Evolutionary conservation across 2,888 invertebrate genomes (phyloP), one percentile per base, ranked within the genome.

Genomic region (Steinernema carpocapsae): DNA sequence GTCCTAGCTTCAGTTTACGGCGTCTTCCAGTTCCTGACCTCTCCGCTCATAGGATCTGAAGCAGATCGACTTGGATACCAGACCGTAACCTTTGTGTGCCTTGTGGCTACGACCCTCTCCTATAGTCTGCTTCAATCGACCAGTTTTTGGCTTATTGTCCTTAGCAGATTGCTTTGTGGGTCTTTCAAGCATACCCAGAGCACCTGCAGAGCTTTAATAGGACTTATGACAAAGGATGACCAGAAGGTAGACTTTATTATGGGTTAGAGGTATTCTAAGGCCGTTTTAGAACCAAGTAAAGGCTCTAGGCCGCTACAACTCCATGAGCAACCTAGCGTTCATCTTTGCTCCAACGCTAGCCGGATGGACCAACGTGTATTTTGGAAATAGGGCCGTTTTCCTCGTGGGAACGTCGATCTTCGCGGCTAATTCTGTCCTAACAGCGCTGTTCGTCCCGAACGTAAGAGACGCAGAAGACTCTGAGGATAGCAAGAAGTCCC

Each of bases 171-270:
- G 4, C n/a, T 48, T 17, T 48, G 48, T 17, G 48, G 48, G 19
- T n/a, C 48, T 4, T 78, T 78, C 73, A 78, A 78, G 73, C 78
- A 78, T 19, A 78, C 78, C 1, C 78, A 78, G 52, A 78, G 73
- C 59, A 43, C 77, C 29, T 75, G 59, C 22, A 42, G 72, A 37
- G 22, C 78, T 4, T 26, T 52, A 24, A 32, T 78, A 14, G 74
- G 70, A 22, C 42, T 64, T 12, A 32, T 70, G 6, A 70, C 74
- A 26, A 26, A 7, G 19, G 32, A 70, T 17, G 19, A 26, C 19
- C 42, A 71, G 22, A 64, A 48, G n/a, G 48, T 48, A 48, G n/a
- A n/a, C n/a, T n/a, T n/a, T n/a, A n/a, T n/a, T n/a, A n/a, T n/a
- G n/a, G n/a, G n/a, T n/a, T n/a, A n/a, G n/a, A n/a, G n/a, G n/a